Conservation (phyloP, 2,888 invertebrate genomes). For the Ophion ventricosus region DNA sequence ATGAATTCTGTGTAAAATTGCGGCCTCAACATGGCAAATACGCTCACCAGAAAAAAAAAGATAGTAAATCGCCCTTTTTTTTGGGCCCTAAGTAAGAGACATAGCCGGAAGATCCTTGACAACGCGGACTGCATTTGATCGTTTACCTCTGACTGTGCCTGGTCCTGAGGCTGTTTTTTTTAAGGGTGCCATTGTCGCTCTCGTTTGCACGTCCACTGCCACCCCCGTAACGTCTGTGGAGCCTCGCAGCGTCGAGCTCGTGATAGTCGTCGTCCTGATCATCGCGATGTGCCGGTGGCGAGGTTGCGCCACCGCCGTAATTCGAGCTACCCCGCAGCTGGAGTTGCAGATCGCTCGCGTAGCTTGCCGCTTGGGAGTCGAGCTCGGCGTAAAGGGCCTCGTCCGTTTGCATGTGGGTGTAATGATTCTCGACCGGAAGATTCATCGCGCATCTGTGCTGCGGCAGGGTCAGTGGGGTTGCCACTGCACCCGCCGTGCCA, state of each 20-base stretch:
- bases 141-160: slow-evolving; percentile 81
- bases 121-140: neutral
- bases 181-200: slow-evolving; percentile 75
- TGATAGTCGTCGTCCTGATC: slow-evolving; percentile 79
- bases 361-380: slow-evolving; percentile 85
- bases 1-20: too few relatives aligned
- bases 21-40: too few relatives aligned
- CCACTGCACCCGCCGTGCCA: slow-evolving; percentile 80
- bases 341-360: slow-evolving; percentile 81
- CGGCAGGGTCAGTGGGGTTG: slow-evolving; percentile 80
- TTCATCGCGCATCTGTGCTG: slow-evolving; percentile 81
- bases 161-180: slow-evolving; percentile 76
- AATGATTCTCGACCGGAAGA: slow-evolving; percentile 87
- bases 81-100: too few relatives aligned
- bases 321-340: slow-evolving; percentile 79
- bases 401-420: slow-evolving; percentile 89
- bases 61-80: too few relatives aligned
- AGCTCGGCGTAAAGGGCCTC: slow-evolving; percentile 89
- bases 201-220: slow-evolving; percentile 65
- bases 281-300: slow-evolving; percentile 57
- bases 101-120: neutral
- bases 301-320: slow-evolving; percentile 74
- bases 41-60: too few relatives aligned
- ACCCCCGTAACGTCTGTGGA: slow-evolving; percentile 81
- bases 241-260: slow-evolving; percentile 81